Evolutionary conservation across 1,140 invertebrate genomes (phyloP).

Genomic region (Trypoxylus dichotomus): DNA sequence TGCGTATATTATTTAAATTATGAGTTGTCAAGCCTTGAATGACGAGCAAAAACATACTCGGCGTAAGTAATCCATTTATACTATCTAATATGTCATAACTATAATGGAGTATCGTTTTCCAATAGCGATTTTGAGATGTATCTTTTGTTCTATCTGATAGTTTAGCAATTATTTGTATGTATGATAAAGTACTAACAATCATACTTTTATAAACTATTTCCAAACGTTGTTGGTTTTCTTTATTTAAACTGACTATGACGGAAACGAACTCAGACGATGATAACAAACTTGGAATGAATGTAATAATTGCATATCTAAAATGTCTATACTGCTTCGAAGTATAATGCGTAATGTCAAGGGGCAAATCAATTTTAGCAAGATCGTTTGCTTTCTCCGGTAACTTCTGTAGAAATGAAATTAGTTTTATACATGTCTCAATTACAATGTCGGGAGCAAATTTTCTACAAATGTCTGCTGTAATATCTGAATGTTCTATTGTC

Average conservation of each 20-base stretch:
- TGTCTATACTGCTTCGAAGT: slow-evolving; percentile 75
- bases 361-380: slow-evolving; percentile 53
- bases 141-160: slow-evolving; percentile 57
- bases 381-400: slow-evolving; percentile 69
- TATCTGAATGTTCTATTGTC: slow-evolving; percentile 64
- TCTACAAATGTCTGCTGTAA: slow-evolving; percentile 65
- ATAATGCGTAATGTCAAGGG: slow-evolving; percentile 68
- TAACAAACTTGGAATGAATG: slow-evolving; percentile 69
- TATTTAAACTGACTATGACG: slow-evolving; percentile 57
- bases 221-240: slow-evolving; percentile 55
- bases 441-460: slow-evolving; percentile 67
- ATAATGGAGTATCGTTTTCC: slow-evolving; percentile 76
- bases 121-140: slow-evolving; percentile 71
- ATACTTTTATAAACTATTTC: slow-evolving; percentile 66
- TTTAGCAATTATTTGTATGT: slow-evolving; percentile 66
- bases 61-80: slow-evolving; percentile 76
- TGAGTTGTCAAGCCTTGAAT: slow-evolving; percentile 71
- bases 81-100: slow-evolving; percentile 76
- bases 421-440: slow-evolving; percentile 65
- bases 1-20: slow-evolving; percentile 67
- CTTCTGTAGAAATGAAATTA: slow-evolving; percentile 66
- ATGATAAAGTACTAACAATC: slow-evolving; percentile 67
- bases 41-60: slow-evolving; percentile 75
- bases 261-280: slow-evolving; percentile 69
- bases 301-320: slow-evolving; percentile 77